Percentiles rank a stretch among this genome's conserved stretches.
These are phyloP conservation scores for Syngnathus rostellatus DNA, from an alignment of 2,797 vertebrate genomes.

Conservation along the genomic window DNA sequence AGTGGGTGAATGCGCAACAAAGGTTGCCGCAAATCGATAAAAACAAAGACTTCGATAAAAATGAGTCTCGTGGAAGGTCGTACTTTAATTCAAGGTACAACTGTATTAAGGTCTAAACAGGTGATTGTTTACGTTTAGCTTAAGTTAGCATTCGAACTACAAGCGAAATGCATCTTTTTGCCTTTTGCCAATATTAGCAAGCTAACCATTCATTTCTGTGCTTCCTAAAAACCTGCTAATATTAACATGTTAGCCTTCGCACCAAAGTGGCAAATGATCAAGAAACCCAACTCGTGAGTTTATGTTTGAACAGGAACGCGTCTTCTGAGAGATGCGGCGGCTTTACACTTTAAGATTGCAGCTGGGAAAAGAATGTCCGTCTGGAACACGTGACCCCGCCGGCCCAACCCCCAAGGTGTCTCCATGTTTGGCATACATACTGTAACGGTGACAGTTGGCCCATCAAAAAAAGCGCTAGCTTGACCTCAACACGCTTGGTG, in stretches of 20 bases:
- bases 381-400: conserved; percentile 27
- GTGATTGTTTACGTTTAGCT: background rate
- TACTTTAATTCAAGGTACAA: no score
- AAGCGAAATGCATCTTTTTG: background rate
- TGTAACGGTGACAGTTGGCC: conserved; percentile 38
- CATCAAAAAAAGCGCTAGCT: conserved; percentile 38
- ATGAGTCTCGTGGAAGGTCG: background rate
- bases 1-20: background rate
- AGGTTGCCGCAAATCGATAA: background rate
- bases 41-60: background rate
- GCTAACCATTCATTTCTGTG: background rate
- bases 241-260: no score
- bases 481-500: conserved; percentile 35
- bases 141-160: background rate
- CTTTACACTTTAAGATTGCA: conserved; percentile 21
- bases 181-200: background rate
- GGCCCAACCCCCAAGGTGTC: conserved; percentile 18
- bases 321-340: conserved; percentile 23
- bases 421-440: conserved; percentile 29
- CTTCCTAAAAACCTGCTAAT: background rate
- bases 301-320: conserved; percentile 22
- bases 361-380: conserved; percentile 31
- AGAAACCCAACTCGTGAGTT: background rate
- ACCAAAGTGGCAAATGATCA: background rate
- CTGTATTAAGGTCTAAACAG: no score